A percentile compares a stretch with the other conserved stretches of the same genome.
Evolutionary conservation across 1,140 invertebrate species (phyloP).

Genomic region (Meloidogyne chitwoodi): DNA sequence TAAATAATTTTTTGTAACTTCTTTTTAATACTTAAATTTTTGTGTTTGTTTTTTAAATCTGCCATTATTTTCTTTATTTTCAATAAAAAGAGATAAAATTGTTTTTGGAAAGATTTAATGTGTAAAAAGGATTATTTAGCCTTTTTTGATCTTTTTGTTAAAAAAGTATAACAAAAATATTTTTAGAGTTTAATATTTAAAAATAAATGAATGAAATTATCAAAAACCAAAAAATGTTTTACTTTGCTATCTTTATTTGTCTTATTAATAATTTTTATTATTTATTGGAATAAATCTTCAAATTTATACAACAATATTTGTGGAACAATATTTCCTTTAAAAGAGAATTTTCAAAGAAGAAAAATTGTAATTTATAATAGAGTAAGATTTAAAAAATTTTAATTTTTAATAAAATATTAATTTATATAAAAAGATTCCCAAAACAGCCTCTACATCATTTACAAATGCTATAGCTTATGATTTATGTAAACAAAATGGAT

Average conservation of each 20-base stretch:
- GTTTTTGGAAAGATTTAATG: no score
- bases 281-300: neutral
- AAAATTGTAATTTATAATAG: neutral
- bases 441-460: slow-evolving; percentile 97
- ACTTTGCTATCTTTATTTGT: neutral
- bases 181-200: no score
- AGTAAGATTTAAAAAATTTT: neutral
- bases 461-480: slow-evolving; percentile 89
- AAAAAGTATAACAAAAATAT: no score
- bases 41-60: neutral
- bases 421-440: slow-evolving; percentile 91
- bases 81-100: no score
- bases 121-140: no score
- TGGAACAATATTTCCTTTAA: neutral
- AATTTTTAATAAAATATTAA: slow-evolving; percentile 43
- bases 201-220: neutral
- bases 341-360: neutral
- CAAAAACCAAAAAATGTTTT: neutral
- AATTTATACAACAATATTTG: neutral
- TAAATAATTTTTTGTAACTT: no score
- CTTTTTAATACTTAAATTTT: neutral
- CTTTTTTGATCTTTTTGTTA: no score
- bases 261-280: neutral
- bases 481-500: slow-evolving; percentile 83
- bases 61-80: neutral